Base-by-base conservation (phyloP, 1,140 invertebrate genomes). In the Macrobrachium rosenbergii region DNA sequence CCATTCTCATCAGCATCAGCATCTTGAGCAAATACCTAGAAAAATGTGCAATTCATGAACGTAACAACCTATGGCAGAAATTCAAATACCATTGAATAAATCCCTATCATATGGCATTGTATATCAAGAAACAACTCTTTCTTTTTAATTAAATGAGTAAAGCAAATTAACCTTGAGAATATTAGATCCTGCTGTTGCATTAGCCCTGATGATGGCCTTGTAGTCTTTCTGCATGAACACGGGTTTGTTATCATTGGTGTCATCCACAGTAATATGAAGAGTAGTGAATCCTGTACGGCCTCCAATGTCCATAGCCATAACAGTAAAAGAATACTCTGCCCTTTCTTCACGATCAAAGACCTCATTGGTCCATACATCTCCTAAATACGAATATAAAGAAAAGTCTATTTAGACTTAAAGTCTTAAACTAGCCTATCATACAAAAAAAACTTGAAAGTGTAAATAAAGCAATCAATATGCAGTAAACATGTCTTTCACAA, bases 1-100 rank as follows among this genome's bases (percentile, higher is more conserved):
- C 97, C 97, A 92, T 99, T 99, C 73, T 96, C 94, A 2, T 97
- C 98, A 10, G 97, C 92, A 92, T 99, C 98, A 11, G 97, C 97
- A 92, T 99, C 98, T 90, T 97, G 97, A 0, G 98, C 98, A 16
- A 94, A 94, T 2, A 94, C 93, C 88, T 91, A 89, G 2, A n/a
- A 17, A 60, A 28, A 78, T 79, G n/a, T 28, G 7, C n/a, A 45
- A 43, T 60, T 2, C 7, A 62, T 16, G 37, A n/a, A 52, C 8
- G 16, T 23, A 43, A 78, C 45, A 2, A 72, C 37, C 58, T 52
- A 45, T 28, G 0, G n/a, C 14, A 77, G 5, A 79, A 60, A 23
- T 52, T 52, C 52, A 52, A 52, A 52, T 52, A 12, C 7, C 52
- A 2, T 52, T 8, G 12, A 52, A 52, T 52, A 52, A 52, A 52